Percentiles rank a stretch among this genome's conserved stretches.
phyloP scores from a whole-genome alignment of 2,113 vertebrate genomes.

The Ailuropoda melanoleuca region DNA sequence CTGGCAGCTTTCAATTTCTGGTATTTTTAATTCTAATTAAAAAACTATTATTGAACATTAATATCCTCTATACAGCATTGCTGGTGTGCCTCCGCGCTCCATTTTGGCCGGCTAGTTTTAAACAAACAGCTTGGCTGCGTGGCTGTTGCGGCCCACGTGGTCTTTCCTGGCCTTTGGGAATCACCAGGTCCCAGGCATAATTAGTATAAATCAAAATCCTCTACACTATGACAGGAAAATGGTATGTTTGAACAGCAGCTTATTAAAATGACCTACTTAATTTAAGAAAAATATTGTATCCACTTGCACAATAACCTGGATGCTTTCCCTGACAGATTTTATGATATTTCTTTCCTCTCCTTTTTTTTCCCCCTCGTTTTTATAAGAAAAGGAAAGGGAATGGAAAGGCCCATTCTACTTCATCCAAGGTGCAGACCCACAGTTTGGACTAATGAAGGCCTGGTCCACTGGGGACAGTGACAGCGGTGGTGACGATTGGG shows the following conservation, averaged over 20 bases:
- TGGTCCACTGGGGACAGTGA: conserved; percentile 89
- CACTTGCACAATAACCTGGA: neutral
- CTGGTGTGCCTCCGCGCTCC: neutral
- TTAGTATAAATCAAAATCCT: conserved; percentile 78
- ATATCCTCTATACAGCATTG: neutral
- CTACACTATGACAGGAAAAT: conserved; percentile 64
- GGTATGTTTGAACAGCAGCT: conserved; percentile 66
- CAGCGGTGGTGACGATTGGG: conserved; percentile 93
- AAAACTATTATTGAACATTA: conserved; percentile 63
- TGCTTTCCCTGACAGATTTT: conserved; percentile 24
- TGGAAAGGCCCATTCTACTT: conserved; percentile 96
- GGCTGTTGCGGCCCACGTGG: neutral
- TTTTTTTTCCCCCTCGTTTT: neutral
- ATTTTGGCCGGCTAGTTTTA: conserved; percentile 46
- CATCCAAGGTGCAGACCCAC: conserved; percentile 95
- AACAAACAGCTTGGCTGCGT: conserved; percentile 24
- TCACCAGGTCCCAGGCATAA: conserved; percentile 61
- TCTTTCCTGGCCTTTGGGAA: conserved; percentile 72
- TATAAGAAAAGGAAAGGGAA: conserved; percentile 87
- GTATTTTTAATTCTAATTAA: conserved; percentile 78
- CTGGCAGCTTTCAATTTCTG: conserved; percentile 40
- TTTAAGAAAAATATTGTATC: conserved; percentile 65
- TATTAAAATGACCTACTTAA: conserved; percentile 61
- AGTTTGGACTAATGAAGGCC: conserved; percentile 97
- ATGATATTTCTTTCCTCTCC: neutral